phyloP scores from a whole-genome alignment of 1,140 invertebrate species.

The Tyrophagus putrescentiae region DNA sequence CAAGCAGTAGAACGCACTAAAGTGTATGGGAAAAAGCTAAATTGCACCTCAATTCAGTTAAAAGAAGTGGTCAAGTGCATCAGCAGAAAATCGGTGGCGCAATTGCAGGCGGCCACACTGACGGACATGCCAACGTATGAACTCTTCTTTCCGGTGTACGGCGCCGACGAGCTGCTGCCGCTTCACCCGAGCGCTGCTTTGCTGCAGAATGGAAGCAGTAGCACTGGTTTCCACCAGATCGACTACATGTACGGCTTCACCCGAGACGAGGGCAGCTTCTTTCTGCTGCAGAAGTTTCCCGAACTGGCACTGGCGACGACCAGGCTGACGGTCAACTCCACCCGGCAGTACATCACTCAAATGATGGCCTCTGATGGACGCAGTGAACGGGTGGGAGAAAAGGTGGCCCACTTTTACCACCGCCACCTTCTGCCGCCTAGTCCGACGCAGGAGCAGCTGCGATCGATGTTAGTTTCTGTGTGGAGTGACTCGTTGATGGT shows the following conservation, averaged over 20 bases:
- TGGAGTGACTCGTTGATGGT: too few species aligned
- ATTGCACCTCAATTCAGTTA: background rate
- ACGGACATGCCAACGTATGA: background rate
- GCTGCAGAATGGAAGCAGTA: constrained; percentile 29
- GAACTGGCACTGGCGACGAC: background rate
- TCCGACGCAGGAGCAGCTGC: too few species aligned
- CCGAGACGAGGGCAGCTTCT: constrained; percentile 80
- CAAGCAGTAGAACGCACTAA: constrained; percentile 31
- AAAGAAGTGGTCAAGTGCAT: background rate
- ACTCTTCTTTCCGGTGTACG: background rate
- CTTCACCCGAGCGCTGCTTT: constrained; percentile 57
- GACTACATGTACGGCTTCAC: constrained; percentile 78
- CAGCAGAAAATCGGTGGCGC: background rate
- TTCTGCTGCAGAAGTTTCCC: constrained; percentile 69
- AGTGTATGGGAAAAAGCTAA: background rate
- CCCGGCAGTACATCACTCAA: background rate
- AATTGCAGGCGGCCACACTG: constrained; percentile 26
- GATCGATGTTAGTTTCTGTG: too few species aligned
- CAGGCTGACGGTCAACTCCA: background rate
- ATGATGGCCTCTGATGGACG: background rate
- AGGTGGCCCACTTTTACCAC: too few species aligned
- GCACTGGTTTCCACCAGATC: too few species aligned
- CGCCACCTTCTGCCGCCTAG: too few species aligned
- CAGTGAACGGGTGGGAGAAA: too few species aligned
- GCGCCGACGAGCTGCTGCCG: constrained; percentile 66